These are phyloP conservation scores for Pollenia angustigena DNA, from an alignment of 2,888 invertebrate genomes.

Conservation along the genomic window DNA sequence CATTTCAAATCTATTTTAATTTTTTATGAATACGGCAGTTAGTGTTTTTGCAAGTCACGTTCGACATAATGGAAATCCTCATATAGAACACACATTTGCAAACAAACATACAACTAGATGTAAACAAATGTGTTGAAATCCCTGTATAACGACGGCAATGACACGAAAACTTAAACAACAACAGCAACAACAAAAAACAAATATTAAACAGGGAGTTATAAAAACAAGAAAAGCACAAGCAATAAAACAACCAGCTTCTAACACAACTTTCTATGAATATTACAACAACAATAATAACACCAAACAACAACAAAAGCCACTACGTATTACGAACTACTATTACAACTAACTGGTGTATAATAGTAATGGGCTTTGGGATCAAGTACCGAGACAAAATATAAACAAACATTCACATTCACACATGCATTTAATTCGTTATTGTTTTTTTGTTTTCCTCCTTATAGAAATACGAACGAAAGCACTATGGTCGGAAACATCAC, in stretches of 20 bases:
- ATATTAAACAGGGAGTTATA: slow-evolving; percentile 10
- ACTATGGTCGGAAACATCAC: no score
- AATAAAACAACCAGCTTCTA: not conserved
- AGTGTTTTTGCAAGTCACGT: no score
- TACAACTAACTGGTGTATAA: slow-evolving; percentile 61
- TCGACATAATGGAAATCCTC: not conserved
- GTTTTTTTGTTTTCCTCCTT: not conserved
- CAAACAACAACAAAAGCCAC: slow-evolving; percentile 32
- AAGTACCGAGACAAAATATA: slow-evolving; percentile 69
- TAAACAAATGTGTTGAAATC: slow-evolving; percentile 66
- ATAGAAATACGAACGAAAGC: not conserved
- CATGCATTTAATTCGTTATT: slow-evolving; percentile 13
- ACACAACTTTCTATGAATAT: slow-evolving; percentile 17
- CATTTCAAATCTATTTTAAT: no score
- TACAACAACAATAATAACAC: slow-evolving; percentile 26
- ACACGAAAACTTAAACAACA: slow-evolving; percentile 63
- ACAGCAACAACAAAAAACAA: slow-evolving; percentile 10
- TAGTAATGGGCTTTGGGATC: slow-evolving; percentile 70
- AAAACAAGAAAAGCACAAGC: slow-evolving; percentile 15
- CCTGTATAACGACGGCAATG: slow-evolving; percentile 66
- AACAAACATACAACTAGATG: not conserved
- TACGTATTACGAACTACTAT: slow-evolving; percentile 12
- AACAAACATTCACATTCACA: slow-evolving; percentile 31
- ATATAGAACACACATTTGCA: not conserved
- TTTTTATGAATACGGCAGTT: no score